Conservation (phyloP, 2,113 vertebrate genomes). For the Amphilophus citrinellus region DNA sequence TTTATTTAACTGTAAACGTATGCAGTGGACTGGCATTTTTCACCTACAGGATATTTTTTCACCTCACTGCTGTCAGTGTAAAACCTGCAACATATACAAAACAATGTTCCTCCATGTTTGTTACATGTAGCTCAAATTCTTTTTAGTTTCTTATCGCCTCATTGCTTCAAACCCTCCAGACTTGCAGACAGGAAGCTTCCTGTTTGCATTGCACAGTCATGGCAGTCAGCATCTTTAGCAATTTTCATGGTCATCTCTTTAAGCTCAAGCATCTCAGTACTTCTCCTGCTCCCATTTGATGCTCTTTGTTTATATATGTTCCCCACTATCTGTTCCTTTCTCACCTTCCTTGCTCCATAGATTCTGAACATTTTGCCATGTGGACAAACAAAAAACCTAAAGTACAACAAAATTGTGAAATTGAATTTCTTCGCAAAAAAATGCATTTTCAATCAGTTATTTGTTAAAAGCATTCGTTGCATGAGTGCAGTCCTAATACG, state of each 20-base stretch:
- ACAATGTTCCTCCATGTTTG: too few relatives aligned
- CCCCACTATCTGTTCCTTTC: neutral
- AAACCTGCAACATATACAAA: too few relatives aligned
- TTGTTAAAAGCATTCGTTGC: neutral
- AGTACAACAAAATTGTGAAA: too few relatives aligned
- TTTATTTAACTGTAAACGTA: too few relatives aligned
- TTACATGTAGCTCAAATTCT: too few relatives aligned
- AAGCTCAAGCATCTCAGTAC: neutral
- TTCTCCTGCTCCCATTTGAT: neutral
- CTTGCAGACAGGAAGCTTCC: neutral
- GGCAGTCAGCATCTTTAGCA: too few relatives aligned
- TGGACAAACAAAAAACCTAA: too few relatives aligned
- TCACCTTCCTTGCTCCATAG: too few relatives aligned
- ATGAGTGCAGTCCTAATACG: neutral
- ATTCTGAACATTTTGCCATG: too few relatives aligned
- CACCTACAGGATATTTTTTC: too few relatives aligned
- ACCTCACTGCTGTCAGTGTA: too few relatives aligned
- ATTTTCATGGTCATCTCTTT: neutral
- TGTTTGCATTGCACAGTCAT: neutral
- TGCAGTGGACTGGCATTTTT: too few relatives aligned
- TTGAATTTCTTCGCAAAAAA: neutral
- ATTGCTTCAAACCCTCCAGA: neutral
- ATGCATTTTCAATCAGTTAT: neutral
- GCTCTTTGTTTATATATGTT: neutral
- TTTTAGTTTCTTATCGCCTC: neutral